phyloP scores from a whole-genome alignment of 2,888 invertebrate genomes.

The Trypoxylon attenuatum region DNA sequence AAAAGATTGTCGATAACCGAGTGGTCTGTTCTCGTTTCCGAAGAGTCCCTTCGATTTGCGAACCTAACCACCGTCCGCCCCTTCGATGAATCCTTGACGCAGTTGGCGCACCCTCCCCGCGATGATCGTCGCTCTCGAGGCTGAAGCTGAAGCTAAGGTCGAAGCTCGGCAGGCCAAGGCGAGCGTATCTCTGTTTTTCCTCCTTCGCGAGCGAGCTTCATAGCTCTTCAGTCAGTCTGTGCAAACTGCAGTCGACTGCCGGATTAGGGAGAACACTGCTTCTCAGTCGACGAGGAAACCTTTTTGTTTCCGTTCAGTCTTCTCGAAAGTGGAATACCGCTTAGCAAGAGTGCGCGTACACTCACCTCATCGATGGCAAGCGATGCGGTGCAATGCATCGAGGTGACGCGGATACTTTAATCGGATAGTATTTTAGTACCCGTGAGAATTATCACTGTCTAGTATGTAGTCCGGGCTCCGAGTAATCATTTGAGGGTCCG shows the following conservation, averaged over 20 bases:
- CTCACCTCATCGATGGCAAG: not conserved
- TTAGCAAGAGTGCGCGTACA: not conserved
- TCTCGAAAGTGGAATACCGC: slow-evolving; percentile 21
- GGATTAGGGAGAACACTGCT: slow-evolving; percentile 14
- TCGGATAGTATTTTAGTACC: not conserved
- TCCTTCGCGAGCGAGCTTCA: slow-evolving; percentile 4
- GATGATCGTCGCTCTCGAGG: not conserved
- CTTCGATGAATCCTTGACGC: slow-evolving; percentile 12
- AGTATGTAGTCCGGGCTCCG: not conserved
- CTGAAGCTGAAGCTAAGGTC: too few species aligned
- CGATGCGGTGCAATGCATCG: too few species aligned
- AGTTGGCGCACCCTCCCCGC: not conserved
- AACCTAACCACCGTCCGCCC: slow-evolving; percentile 49
- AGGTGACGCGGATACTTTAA: not conserved
- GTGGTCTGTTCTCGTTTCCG: slow-evolving; percentile 57
- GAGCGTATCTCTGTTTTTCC: slow-evolving; percentile 1
- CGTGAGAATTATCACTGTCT: too few species aligned
- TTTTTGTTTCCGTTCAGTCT: slow-evolving; percentile 20
- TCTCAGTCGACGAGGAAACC: slow-evolving; percentile 13
- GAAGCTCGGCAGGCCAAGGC: slow-evolving; percentile 7
- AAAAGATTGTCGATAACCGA: slow-evolving; percentile 70
- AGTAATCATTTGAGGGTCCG: too few species aligned
- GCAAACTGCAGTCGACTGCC: not conserved
- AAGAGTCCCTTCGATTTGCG: slow-evolving; percentile 52
- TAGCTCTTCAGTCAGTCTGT: not conserved